Evolutionary conservation across 2,113 vertebrate species (phyloP), one percentile per base, ranked within the genome.

Genomic region (Haplochromis burtoni): DNA sequence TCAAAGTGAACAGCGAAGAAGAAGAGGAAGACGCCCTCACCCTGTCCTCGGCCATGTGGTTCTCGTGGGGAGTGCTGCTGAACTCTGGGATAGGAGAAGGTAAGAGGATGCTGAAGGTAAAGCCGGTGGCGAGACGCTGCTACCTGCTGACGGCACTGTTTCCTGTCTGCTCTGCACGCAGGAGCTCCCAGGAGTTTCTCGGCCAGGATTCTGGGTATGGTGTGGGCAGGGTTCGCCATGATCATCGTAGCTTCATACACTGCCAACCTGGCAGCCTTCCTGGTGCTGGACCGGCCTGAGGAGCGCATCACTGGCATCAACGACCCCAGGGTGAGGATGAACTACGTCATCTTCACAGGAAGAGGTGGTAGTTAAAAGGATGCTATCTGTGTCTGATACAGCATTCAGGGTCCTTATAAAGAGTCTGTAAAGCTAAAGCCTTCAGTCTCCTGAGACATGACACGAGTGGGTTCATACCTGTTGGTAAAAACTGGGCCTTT

Each of bases 221-320:
- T 99, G 91, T 99, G 99, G 99, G 99, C 99, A 33, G 99, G 99
- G 51, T 99, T 99, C 42, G 99, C 99, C 94, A 99, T 99, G 99
- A 99, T 99, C 93, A 99, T 99, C 31, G 99, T 99, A 78, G 99
- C 99, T 84, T 99, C 99, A 10, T 99, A 99, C 88, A 99, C 99
- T 95, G 99, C 99, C 96, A 99, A 99, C 94, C 97, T 99, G 97
- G 99, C 99, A 96, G 99, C 99, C 96, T 99, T 99, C 97, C 97
- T 99, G 96, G 99, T 99, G 97, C 90, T 99, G 94, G 99, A 99
- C 95, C 96, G 99, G 88, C 99, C 99, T 19, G 99, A 99, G 96
- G 99, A 99, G 94, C 97, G 98, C 92, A 99, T 99, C 96, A 99
- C 99, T 0, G 99, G 99, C 96, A 99, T 99, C 95, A 99, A 99